Evolutionary conservation across 2,113 vertebrate species (phyloP).

Genomic region (Dipodomys stephensi): DNA sequence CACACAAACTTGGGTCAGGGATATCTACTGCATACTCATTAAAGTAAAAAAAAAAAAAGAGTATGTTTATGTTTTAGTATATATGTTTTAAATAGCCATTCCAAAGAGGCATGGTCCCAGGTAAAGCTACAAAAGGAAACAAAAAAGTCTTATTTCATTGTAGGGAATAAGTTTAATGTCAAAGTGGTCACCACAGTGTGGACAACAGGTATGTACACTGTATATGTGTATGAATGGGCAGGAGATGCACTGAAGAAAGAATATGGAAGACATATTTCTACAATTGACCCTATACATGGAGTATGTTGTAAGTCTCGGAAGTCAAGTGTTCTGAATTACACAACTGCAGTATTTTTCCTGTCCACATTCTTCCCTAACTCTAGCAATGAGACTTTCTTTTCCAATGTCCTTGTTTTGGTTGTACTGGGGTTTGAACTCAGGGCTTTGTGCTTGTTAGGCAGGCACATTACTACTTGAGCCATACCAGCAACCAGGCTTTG

Average conservation of each 20-base stretch:
- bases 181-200: neutral
- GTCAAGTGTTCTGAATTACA: neutral
- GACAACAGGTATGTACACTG: neutral
- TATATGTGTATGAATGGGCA: too few relatives aligned
- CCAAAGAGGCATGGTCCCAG: neutral
- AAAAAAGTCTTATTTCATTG: slow-evolving; percentile 9
- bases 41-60: neutral
- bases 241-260: neutral
- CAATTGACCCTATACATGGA: neutral
- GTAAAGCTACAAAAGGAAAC: neutral
- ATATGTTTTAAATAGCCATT: slow-evolving; percentile 13
- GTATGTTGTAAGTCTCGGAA: neutral
- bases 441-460: too few relatives aligned
- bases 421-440: too few relatives aligned
- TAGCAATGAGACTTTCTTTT: slow-evolving; percentile 1
- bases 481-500: too few relatives aligned
- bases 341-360: neutral
- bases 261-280: neutral
- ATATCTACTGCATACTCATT: neutral
- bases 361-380: neutral
- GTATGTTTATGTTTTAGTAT: neutral
- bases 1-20: neutral
- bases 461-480: too few relatives aligned
- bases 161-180: neutral
- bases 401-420: neutral